These are phyloP conservation scores for Harlomillsia oculata DNA, from an alignment of 1,140 invertebrate genomes.

Conservation along the genomic window DNA sequence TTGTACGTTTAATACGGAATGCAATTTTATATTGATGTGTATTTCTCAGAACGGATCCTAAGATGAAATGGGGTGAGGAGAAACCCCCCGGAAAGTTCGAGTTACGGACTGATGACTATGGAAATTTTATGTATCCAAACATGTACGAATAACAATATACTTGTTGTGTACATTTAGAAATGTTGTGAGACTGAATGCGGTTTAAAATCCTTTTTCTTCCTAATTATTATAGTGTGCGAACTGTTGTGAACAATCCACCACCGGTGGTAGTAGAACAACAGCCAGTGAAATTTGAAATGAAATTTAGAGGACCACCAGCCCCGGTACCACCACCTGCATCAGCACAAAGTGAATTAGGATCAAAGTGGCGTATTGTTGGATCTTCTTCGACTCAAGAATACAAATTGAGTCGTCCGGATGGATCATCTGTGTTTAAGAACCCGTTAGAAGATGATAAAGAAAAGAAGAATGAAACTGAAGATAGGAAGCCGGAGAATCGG, in stretches of 20 bases:
- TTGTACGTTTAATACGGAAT: too few relatives aligned
- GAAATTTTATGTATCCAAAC: slow-evolving; percentile 23
- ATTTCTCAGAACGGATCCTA: too few relatives aligned
- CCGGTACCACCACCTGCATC: background rate
- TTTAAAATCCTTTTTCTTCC: slow-evolving; percentile 1
- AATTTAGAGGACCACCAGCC: slow-evolving; percentile 7
- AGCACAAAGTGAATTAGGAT: slow-evolving; percentile 8
- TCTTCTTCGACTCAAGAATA: background rate
- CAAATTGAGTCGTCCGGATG: slow-evolving; percentile 15
- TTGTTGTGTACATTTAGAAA: background rate
- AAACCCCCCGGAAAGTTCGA: slow-evolving; percentile 6
- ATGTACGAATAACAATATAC: slow-evolving; percentile 23
- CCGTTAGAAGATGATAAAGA: slow-evolving; percentile 3
- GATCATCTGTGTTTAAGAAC: background rate
- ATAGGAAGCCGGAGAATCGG: background rate
- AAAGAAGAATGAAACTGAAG: background rate
- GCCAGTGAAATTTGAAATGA: slow-evolving; percentile 28
- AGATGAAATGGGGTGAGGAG: background rate
- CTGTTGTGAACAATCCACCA: slow-evolving; percentile 18
- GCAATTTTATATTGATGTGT: too few relatives aligned
- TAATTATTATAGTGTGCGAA: slow-evolving; percentile 20
- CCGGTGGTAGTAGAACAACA: background rate
- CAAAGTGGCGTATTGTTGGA: slow-evolving; percentile 31
- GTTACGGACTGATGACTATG: slow-evolving; percentile 27
- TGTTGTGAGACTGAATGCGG: background rate